These are phyloP conservation scores for Seira ritae DNA, from an alignment of 2,888 invertebrate species.

Conservation along the genomic window DNA sequence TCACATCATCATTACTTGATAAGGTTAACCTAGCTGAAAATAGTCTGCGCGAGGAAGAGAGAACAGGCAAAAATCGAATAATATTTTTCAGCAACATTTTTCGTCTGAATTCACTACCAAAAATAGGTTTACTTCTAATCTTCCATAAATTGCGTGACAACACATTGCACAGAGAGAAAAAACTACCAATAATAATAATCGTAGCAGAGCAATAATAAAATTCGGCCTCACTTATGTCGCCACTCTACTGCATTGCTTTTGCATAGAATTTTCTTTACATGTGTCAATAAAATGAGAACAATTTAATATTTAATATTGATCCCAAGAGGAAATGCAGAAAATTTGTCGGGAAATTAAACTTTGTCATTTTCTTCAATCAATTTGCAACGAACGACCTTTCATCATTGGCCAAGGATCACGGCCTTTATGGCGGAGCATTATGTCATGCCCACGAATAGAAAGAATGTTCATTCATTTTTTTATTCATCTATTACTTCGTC, in stretches of 20 bases:
- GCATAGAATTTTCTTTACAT: too few species aligned
- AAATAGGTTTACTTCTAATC: neutral
- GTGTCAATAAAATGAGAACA: too few species aligned
- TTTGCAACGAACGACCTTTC: slow-evolving; percentile 12
- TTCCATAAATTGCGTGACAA: too few species aligned
- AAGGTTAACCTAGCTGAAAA: neutral
- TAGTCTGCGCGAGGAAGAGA: neutral
- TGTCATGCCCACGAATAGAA: slow-evolving; percentile 65
- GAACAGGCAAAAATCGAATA: neutral
- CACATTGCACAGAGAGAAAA: too few species aligned
- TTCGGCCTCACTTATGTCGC: too few species aligned
- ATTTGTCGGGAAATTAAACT: too few species aligned
- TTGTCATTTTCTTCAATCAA: neutral
- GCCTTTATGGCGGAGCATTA: slow-evolving; percentile 32
- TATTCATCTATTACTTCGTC: slow-evolving; percentile 30
- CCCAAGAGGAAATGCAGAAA: too few species aligned
- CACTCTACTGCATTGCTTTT: too few species aligned
- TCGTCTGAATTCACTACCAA: slow-evolving; percentile 7
- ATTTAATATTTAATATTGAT: too few species aligned
- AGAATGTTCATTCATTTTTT: slow-evolving; percentile 54
- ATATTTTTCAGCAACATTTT: neutral
- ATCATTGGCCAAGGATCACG: slow-evolving; percentile 26
- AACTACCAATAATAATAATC: too few species aligned
- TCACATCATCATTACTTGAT: slow-evolving; percentile 10
- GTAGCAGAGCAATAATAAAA: too few species aligned